A percentile compares a stretch with the other conserved stretches of the same genome.
phyloP scores from a whole-genome alignment of 1,140 invertebrate species.

The Solen grandis region DNA sequence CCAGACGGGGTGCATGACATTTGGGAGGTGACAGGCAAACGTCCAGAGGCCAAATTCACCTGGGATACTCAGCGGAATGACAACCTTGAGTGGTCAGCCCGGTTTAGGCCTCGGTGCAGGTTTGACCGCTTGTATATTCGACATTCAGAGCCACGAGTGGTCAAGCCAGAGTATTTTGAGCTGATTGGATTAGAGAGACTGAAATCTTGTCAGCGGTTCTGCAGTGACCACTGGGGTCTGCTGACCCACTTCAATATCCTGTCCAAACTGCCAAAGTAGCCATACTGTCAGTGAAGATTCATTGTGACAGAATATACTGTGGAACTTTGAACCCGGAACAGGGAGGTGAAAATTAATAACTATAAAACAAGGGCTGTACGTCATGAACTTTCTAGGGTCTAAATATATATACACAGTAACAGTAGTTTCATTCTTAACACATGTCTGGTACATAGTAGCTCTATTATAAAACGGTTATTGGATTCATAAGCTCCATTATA shows the following conservation, averaged over 20 bases:
- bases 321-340: too few species aligned
- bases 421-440: too few species aligned
- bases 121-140: slow-evolving; percentile 85
- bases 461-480: too few species aligned
- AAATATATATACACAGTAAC: too few species aligned
- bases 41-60: slow-evolving; percentile 83
- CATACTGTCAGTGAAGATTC: background rate
- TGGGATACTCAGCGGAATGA: slow-evolving; percentile 84
- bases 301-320: too few species aligned
- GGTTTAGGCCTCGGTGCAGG: slow-evolving; percentile 81
- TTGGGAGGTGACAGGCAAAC: slow-evolving; percentile 83
- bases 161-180: slow-evolving; percentile 83
- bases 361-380: too few species aligned
- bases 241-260: slow-evolving; percentile 79
- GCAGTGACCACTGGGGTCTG: slow-evolving; percentile 86
- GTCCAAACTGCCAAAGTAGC: slow-evolving; percentile 34
- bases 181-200: slow-evolving; percentile 84
- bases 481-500: too few species aligned
- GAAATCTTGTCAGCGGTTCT: slow-evolving; percentile 82
- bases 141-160: slow-evolving; percentile 62
- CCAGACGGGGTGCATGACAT: slow-evolving; percentile 82
- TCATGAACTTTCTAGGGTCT: too few species aligned
- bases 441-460: too few species aligned
- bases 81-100: slow-evolving; percentile 79
- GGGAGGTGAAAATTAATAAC: too few species aligned